These are phyloP conservation scores for Phrynosoma blainvillii DNA, from an alignment of 2,113 vertebrate species.

Conservation along the genomic window DNA sequence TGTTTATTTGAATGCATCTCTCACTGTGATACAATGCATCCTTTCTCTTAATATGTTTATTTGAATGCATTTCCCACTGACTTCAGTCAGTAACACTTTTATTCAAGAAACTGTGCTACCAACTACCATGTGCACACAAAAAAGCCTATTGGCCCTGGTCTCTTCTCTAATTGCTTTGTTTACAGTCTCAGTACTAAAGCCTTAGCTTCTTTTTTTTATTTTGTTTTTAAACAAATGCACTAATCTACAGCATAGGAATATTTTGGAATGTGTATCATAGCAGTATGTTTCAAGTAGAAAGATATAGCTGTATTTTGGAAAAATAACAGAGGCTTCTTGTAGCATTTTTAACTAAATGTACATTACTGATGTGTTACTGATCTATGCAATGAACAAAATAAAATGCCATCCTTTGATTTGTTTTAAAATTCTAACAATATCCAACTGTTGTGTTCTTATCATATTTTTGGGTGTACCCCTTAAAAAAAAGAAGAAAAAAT, in stretches of 20 bases:
- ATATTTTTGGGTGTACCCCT: neutral
- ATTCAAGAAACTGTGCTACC: neutral
- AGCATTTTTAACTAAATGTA: neutral
- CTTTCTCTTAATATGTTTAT: neutral
- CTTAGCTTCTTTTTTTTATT: neutral
- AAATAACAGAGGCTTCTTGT: neutral
- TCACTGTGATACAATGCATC: neutral
- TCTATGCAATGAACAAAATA: constrained; percentile 31
- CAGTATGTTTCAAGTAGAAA: neutral
- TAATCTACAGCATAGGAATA: neutral
- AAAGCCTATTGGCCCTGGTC: neutral
- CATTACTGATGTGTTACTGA: neutral
- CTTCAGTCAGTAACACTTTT: neutral
- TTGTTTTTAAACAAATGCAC: neutral
- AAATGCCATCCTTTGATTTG: neutral
- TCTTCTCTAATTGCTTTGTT: neutral
- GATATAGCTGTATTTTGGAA: constrained; percentile 1
- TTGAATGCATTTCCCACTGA: neutral
- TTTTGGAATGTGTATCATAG: neutral
- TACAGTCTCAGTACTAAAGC: neutral
- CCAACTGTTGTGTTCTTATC: neutral
- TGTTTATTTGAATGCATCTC: neutral
- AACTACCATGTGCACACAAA: too few species aligned
- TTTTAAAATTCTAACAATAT: neutral
- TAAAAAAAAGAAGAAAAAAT: neutral